phyloP scores from a whole-genome alignment of 2,888 invertebrate species.

The Anticlea derivata region DNA sequence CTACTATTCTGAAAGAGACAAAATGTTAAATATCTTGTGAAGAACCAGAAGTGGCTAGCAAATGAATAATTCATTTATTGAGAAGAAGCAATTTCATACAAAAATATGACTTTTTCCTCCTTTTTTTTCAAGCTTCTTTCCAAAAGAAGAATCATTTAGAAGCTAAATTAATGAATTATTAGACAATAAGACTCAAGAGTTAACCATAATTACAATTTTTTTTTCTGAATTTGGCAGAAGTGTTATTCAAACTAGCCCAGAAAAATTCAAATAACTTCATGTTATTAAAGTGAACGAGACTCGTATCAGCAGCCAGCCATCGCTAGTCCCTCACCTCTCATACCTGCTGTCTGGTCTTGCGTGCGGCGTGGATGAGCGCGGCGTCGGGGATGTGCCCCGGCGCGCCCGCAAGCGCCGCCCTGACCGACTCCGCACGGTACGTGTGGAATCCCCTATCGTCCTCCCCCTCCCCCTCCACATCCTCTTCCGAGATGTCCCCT shows the following conservation, averaged over 20 bases:
- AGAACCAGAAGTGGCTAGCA: conserved; percentile 28
- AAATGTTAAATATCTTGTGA: conserved; percentile 2
- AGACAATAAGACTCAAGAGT: too few relatives aligned
- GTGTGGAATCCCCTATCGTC: conserved; percentile 73
- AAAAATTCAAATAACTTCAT: too few relatives aligned
- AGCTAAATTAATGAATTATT: too few relatives aligned
- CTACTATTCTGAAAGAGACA: background rate
- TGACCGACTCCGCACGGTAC: conserved; percentile 87
- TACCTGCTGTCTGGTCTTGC: conserved; percentile 97
- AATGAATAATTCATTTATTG: background rate
- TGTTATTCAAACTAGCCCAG: too few relatives aligned
- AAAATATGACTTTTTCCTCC: background rate
- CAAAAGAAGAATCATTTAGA: background rate
- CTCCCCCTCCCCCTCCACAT: conserved; percentile 72
- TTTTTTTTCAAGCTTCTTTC: too few relatives aligned
- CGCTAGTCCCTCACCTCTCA: conserved; percentile 88
- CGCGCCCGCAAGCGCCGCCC: conserved; percentile 88
- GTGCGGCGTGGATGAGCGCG: conserved; percentile 98
- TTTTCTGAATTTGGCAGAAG: too few relatives aligned
- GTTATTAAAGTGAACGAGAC: too few relatives aligned
- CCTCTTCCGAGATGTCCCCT: conserved; percentile 86
- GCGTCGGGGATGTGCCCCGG: conserved; percentile 98
- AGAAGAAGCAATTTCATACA: background rate
- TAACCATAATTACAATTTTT: too few relatives aligned
- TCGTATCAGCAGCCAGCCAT: conserved; percentile 46